Evolutionary conservation across 2,888 invertebrate species (phyloP).

Genomic region (Catocala nupta): DNA sequence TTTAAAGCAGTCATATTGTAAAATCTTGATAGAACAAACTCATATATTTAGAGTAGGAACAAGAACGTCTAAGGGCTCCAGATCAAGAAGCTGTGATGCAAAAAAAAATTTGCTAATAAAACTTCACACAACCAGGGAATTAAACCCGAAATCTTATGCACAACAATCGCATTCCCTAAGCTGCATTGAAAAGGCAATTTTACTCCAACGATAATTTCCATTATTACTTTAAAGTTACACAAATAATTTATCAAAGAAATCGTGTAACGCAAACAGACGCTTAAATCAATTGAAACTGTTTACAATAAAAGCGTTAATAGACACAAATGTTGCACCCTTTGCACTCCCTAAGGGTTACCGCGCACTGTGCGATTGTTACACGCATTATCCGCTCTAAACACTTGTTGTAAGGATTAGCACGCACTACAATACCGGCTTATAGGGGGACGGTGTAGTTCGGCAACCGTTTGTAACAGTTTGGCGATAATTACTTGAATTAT

Average conservation of each 20-base stretch:
- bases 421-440: constrained; percentile 18
- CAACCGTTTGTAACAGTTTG: constrained; percentile 42
- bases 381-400: constrained; percentile 48
- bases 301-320: constrained; percentile 48
- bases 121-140: no score
- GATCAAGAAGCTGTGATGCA: no score
- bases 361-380: constrained; percentile 31
- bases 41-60: no score
- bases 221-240: no score
- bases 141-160: no score
- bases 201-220: no score
- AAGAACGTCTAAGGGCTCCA: no score
- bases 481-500: constrained; percentile 39
- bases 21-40: no score
- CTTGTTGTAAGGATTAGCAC: constrained; percentile 51
- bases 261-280: constrained; percentile 24
- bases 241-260: background rate
- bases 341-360: constrained; percentile 36
- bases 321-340: constrained; percentile 43
- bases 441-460: constrained; percentile 21
- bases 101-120: no score
- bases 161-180: no score
- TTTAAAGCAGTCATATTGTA: no score
- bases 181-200: no score
- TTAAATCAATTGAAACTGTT: constrained; percentile 48